A percentile compares a stretch with the other conserved stretches of the same genome.
Evolutionary conservation across 2,888 invertebrate genomes (phyloP).

Genomic region (Lingula anatina): DNA sequence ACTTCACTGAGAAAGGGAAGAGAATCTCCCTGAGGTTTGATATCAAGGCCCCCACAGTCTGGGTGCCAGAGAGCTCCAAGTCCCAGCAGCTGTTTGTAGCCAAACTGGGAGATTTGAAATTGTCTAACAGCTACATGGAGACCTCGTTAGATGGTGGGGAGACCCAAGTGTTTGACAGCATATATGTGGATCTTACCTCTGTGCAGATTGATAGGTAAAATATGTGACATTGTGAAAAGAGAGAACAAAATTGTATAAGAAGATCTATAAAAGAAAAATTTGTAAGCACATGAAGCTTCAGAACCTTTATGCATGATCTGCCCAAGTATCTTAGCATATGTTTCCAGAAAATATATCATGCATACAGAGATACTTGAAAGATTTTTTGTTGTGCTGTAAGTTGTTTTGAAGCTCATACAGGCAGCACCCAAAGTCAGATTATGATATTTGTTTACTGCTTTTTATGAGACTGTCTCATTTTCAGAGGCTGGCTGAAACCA

Average conservation of each 20-base stretch:
- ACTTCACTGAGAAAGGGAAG: constrained; percentile 9
- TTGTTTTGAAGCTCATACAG: too few species aligned
- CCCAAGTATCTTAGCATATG: too few species aligned
- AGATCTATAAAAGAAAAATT: too few species aligned
- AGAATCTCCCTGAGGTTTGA: constrained; percentile 62
- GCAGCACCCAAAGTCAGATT: too few species aligned
- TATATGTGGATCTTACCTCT: constrained; percentile 57
- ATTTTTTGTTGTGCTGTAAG: too few species aligned
- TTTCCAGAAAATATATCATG: too few species aligned
- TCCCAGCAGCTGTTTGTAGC: constrained; percentile 72
- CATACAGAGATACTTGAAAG: too few species aligned
- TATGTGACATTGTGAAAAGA: too few species aligned
- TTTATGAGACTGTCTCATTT: not conserved
- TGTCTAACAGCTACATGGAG: constrained; percentile 75
- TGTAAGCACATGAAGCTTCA: too few species aligned
- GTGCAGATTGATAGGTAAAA: constrained; percentile 58
- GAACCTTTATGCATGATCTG: too few species aligned
- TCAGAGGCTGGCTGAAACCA: constrained; percentile 46
- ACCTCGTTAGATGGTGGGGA: constrained; percentile 21
- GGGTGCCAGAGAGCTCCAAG: constrained; percentile 74
- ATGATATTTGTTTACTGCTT: not conserved
- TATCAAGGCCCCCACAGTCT: constrained; percentile 68
- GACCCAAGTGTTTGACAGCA: constrained; percentile 44
- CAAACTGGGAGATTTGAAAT: constrained; percentile 69
- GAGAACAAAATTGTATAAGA: too few species aligned